Percentiles rank a stretch among this genome's conserved stretches.
These are phyloP conservation scores for Engraulis encrasicolus DNA, from an alignment of 2,113 vertebrate genomes.

Conservation along the genomic window DNA sequence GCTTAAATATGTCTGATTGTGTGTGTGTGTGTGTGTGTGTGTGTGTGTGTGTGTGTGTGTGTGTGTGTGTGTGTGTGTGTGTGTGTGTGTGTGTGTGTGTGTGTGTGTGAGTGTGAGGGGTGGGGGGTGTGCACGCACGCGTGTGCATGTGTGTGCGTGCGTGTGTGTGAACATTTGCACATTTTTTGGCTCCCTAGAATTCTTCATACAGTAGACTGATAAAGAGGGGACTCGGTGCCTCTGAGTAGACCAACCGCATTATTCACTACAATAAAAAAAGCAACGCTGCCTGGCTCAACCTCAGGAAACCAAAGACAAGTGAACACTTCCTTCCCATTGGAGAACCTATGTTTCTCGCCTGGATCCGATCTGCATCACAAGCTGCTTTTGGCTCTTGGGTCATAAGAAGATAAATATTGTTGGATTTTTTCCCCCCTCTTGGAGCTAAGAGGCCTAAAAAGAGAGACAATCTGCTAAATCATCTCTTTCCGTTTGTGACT, in stretches of 20 bases:
- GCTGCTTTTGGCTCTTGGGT: neutral
- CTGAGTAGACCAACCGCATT: neutral
- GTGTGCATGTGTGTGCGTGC: neutral
- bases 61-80: conserved; percentile 22
- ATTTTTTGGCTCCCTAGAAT: neutral
- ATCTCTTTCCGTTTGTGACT: neutral
- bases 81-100: neutral
- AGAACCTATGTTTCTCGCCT: neutral
- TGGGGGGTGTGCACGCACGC: no score
- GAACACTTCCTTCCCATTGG: neutral
- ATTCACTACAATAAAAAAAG: conserved; percentile 1
- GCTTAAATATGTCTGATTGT: no score
- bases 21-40: neutral
- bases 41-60: conserved; percentile 8
- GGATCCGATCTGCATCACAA: neutral
- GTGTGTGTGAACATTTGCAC: neutral
- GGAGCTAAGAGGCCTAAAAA: neutral
- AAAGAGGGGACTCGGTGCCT: neutral
- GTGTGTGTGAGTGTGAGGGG: neutral
- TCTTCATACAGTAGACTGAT: no score
- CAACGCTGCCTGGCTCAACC: neutral
- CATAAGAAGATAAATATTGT: neutral
- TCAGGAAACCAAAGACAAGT: neutral
- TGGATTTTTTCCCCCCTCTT: neutral
- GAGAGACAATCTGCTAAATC: neutral